These are phyloP conservation scores for Strix uralensis DNA, from an alignment of 2,113 vertebrate species.

Conservation along the genomic window DNA sequence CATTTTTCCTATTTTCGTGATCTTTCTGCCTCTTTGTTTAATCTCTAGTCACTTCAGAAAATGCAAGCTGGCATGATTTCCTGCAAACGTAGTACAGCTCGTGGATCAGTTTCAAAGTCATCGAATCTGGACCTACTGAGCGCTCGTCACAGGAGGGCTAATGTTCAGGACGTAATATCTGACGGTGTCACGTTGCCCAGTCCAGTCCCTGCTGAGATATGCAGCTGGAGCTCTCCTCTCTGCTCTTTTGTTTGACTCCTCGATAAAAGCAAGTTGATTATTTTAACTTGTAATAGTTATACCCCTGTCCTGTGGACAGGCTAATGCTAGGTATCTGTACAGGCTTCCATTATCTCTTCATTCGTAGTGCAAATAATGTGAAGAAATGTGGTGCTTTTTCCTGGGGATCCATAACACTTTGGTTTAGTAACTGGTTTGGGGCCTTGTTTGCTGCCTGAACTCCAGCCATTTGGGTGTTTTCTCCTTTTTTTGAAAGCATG, in stretches of 20 bases:
- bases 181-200: neutral
- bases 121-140: neutral
- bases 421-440: neutral
- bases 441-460: neutral
- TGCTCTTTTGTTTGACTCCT: neutral
- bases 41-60: neutral
- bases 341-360: neutral
- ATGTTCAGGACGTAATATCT: neutral
- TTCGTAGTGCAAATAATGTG: neutral
- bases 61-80: neutral
- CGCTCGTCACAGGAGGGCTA: neutral
- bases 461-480: neutral
- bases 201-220: neutral
- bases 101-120: neutral
- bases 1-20: neutral
- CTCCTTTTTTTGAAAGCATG: neutral
- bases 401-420: neutral
- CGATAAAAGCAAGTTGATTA: neutral
- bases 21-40: neutral
- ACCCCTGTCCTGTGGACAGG: neutral
- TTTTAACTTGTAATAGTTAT: neutral
- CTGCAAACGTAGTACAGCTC: neutral
- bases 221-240: neutral
- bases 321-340: neutral
- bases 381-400: neutral